These are phyloP conservation scores for Netelia fuscicornis DNA, from an alignment of 2,888 invertebrate genomes.

Conservation along the genomic window DNA sequence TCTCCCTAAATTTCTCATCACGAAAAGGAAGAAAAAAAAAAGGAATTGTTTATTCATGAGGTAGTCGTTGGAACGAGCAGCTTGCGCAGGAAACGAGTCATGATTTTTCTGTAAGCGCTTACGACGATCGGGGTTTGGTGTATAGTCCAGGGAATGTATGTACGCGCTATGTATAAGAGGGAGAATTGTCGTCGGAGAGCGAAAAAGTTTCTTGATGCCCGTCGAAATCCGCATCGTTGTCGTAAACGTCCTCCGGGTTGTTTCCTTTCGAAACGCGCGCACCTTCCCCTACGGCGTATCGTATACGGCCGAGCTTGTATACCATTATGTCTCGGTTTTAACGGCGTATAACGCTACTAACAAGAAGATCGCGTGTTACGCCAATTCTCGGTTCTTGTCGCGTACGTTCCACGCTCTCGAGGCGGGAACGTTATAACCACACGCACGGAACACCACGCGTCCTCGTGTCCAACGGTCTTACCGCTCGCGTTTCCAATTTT, in stretches of 20 bases:
- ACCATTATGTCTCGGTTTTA: constrained; percentile 76
- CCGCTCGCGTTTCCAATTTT: constrained; percentile 10
- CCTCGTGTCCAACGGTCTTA: constrained; percentile 15
- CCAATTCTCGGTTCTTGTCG: constrained; percentile 60
- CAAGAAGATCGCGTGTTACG: constrained; percentile 80
- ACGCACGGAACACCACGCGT: constrained; percentile 23
- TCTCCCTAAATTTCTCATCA: constrained; percentile 41
- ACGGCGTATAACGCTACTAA: constrained; percentile 79
- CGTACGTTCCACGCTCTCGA: constrained; percentile 69
- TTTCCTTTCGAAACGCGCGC: constrained; percentile 56
- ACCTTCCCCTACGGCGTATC: constrained; percentile 38
- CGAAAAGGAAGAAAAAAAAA: not conserved
- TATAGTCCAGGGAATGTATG: not conserved
- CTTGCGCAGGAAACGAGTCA: constrained; percentile 38
- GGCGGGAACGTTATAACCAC: constrained; percentile 68
- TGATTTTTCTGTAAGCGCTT: constrained; percentile 41
- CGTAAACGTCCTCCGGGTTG: constrained; percentile 50
- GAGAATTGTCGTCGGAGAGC: constrained; percentile 9
- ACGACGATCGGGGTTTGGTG: not conserved
- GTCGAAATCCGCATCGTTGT: constrained; percentile 52
- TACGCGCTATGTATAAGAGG: constrained; percentile 13
- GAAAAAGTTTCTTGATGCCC: constrained; percentile 47
- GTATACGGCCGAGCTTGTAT: constrained; percentile 32
- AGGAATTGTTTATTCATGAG: constrained; percentile 60
- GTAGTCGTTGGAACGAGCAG: constrained; percentile 25